A percentile compares a stretch with the other conserved stretches of the same genome.
Evolutionary conservation across 30 jellyfish, hydroid and myxozoan species (phyloP).

Genomic region (Catostylus mosaicus): DNA sequence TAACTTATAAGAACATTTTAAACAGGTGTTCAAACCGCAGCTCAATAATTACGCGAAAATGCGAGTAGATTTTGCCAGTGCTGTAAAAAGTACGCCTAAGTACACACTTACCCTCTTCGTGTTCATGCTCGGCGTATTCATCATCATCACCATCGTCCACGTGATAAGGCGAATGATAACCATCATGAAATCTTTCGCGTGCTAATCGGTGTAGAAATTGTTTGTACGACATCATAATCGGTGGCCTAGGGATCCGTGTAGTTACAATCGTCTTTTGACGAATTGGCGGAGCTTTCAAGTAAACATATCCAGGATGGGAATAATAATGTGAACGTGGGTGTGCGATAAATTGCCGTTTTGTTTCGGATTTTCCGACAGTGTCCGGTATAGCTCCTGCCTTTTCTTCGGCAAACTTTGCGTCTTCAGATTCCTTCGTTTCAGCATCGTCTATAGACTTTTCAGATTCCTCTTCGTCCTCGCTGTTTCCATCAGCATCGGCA

Average conservation of each 20-base stretch:
- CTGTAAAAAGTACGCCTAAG: no score
- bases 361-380: conserved; percentile 25
- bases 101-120: conserved; percentile 67
- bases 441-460: conserved; percentile 27
- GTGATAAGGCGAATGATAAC: conserved; percentile 30
- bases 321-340: conserved; percentile 74
- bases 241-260: conserved; percentile 95
- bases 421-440: conserved; percentile 25
- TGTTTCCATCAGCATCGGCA: conserved; percentile 25
- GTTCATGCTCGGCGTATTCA: conserved; percentile 52
- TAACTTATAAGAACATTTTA: no score
- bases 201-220: conserved; percentile 68
- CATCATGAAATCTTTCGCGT: conserved; percentile 43
- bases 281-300: conserved; percentile 93
- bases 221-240: conserved; percentile 89
- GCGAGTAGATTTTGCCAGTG: no score
- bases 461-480: conserved; percentile 27
- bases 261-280: conserved; percentile 92
- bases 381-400: conserved; percentile 17
- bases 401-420: not conserved
- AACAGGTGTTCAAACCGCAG: no score
- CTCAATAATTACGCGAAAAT: no score
- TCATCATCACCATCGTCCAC: conserved; percentile 43
- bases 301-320: conserved; percentile 85
- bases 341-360: conserved; percentile 84